Evolutionary conservation across 2,113 vertebrate genomes (phyloP), one percentile per base, ranked within the genome.

Genomic region (Neotragus pygmaeus): DNA sequence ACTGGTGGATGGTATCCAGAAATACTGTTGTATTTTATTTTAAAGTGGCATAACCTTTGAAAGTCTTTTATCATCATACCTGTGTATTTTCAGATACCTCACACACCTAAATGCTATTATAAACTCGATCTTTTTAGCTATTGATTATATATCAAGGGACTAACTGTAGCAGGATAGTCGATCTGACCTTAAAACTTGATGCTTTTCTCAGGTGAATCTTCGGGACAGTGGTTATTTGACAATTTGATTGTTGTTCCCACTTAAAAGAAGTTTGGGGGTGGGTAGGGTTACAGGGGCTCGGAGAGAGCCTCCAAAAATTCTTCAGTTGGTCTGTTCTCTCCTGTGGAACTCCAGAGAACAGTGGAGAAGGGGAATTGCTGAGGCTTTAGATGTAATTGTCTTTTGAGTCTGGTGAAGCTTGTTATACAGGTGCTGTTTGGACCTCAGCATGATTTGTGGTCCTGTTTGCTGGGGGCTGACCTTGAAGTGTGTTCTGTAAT

Each of bases 71-170:
- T 75, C 11, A 1, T 93, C 25, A 28, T 21, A 75, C 12, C 49
- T 85, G 43, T 95, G 53, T 6, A 47, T 97, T 97, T 88, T 80
- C 78, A 90, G 80, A 66, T 81, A 95, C 39, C 92, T 66, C 17
- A 70, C 39, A 94, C 11, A 96, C 19, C 45, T 93, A 39, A 70
- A 16, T 90, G 60, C 92, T 95, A 73, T 2, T 28, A 49, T 86
- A 86, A 75, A 51, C 75, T 86, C 77, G 73, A 58, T 64, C 51
- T 33, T 91, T 91, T 78, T 93, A 92, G 39, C 47, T 86, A 4
- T 8, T 94, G 19, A 15, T 49, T 62, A 7, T n/a, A 11, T 73
- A 17, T 15, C 25, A 53, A 66, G 70, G 39, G 77, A 28, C 49
- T 90, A 16, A 39, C 39, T 66, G 9, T 75, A 55, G 60, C 16